Evolutionary conservation across 2,888 invertebrate species (phyloP), one percentile per base, ranked within the genome.

Genomic region (Omphaloscelis lunosa): DNA sequence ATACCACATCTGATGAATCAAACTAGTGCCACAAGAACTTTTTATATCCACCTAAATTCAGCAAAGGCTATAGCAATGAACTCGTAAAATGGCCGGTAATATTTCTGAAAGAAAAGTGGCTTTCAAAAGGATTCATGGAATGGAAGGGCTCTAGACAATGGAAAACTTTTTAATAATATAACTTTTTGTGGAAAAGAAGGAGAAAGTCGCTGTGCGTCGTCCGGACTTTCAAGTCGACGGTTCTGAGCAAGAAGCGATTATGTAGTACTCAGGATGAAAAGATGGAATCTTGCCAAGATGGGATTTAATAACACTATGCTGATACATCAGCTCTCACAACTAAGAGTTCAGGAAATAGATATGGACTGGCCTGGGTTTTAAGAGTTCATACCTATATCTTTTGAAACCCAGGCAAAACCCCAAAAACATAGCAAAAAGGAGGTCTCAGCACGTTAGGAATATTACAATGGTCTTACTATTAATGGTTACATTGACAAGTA

Each of bases 131-230:
- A 75, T 81, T 77, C 66, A 61, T 41, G 27, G n/a, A 75, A 72
- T 65, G 76, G 58, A 65, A 75, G 53, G 63, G 72, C 71, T 69
- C 53, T 62, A 66, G 65, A 76, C 75, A 86, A 76, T 75, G 61
- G 68, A 67, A 77, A 84, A 79, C 73, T 85, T 86, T 84, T 84
- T 79, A 79, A 82, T 82, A 77, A 72, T 70, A 79, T 45, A 73
- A 82, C 75, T 73, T 86, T 82, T 67, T 70, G 17, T 41, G n/a
- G 11, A 61, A 71, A 75, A 45, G 59, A 45, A 11, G 48, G 23
- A 27, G 11, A 77, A 39, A 61, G 48, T 62, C 63, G n/a, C 7
- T 69, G 27, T 41, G 9, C 71, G 67, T 68, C 27, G n/a, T 61
- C 23, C 12, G 27, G 62, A 70, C 12, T 78, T 51, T 56, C 27